Base-by-base conservation (phyloP, 1,140 invertebrate species). In the Conopomorpha cramerella region DNA sequence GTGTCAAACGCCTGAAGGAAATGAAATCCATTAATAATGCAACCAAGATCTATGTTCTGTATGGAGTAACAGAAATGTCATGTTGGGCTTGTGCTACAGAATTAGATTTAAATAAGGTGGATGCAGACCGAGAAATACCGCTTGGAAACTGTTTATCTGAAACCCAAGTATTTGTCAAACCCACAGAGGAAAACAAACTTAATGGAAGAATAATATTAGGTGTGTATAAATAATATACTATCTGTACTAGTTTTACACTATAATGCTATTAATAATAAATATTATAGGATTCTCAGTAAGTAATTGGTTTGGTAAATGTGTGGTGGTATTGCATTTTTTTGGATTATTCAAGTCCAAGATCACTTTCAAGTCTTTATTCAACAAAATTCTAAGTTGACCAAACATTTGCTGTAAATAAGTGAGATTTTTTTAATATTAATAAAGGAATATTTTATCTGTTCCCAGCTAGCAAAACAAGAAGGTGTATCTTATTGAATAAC, bases 41-140 rank as follows among this genome's bases (percentile, higher is more conserved):
- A 39, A 86, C 84, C 10, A 74, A 53, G 55, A 67, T 92, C 34
- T 90, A 81, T 62, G 91, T 89, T 65, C 62, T 92, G 33, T 93
- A 93, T 81, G 91, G 91, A 34, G 85, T 91, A 12, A 92, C 90
- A 19, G 91, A 93, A 74, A 80, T 93, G 31, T 92, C 90, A 3
- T 91, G 89, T 61, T 93, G 91, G 91, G 85, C 90, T 1, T 85
- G 84, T 49, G 77, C 83, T 26, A 68, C 79, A 32, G 68, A 84
- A 73, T 60, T 90, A 1, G 43, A 78, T 34, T 44, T 74, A 1
- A 43, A 44, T 31, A 56, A 62, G 46, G 45, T 53, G 14, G 16
- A 38, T 2, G 34, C 35, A 25, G 66, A 73, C 39, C 43, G 51
- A 25, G 68, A 79, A 50, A 45, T 79, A 30, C 70, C 60, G 32